A percentile compares a stretch with the other conserved stretches of the same genome.
Conservation (phyloP, 2,888 invertebrate species). For the Pollenia labialis region DNA sequence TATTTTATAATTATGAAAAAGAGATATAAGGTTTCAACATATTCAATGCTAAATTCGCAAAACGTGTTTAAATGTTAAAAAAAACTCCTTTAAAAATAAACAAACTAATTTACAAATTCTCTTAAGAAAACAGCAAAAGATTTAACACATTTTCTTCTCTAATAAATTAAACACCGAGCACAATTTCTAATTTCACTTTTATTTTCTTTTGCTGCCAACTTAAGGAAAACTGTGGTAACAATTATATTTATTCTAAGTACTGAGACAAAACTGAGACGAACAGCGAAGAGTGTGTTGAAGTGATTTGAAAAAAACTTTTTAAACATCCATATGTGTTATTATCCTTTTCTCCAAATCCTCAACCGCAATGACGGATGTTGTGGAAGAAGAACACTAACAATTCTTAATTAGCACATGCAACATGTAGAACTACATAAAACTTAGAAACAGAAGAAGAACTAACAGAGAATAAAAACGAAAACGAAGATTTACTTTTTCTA, state of each 20-base stretch:
- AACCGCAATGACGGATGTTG: slow-evolving; percentile 56
- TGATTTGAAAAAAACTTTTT: slow-evolving; percentile 32
- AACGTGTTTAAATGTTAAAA: too few relatives aligned
- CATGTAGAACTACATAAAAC: slow-evolving; percentile 9
- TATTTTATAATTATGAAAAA: too few relatives aligned
- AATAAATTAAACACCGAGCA: background rate
- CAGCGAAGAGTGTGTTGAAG: background rate
- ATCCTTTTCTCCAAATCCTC: slow-evolving; percentile 34
- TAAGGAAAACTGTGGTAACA: too few relatives aligned
- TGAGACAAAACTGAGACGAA: background rate
- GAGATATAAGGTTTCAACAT: too few relatives aligned
- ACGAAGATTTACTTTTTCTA: background rate
- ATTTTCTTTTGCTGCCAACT: background rate
- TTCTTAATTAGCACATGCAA: slow-evolving; percentile 58
- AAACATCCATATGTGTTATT: slow-evolving; percentile 53
- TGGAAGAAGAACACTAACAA: slow-evolving; percentile 24
- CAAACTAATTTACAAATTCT: too few relatives aligned
- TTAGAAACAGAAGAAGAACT: background rate
- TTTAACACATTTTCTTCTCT: slow-evolving; percentile 1
- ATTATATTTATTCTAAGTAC: background rate
- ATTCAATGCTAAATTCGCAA: too few relatives aligned
- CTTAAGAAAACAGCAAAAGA: background rate
- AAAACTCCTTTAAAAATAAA: too few relatives aligned
- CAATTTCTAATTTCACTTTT: slow-evolving; percentile 25
- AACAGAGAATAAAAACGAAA: background rate